These are phyloP conservation scores for Drymonia ruficornis DNA, from an alignment of 2,888 invertebrate genomes.

Conservation along the genomic window DNA sequence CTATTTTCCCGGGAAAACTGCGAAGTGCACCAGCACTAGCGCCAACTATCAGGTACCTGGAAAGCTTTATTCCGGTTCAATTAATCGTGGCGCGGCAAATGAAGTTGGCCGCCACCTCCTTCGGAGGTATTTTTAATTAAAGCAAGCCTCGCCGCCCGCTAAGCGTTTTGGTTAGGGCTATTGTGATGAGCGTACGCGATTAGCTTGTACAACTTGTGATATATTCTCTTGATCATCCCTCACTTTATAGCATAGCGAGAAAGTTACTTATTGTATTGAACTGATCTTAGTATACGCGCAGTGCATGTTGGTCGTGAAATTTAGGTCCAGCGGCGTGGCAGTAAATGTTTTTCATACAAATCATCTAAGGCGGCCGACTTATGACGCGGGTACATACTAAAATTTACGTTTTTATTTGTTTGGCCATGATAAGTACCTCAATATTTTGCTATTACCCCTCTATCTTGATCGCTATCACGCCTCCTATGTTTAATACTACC, in stretches of 20 bases:
- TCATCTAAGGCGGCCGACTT: too few relatives aligned
- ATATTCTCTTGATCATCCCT: too few relatives aligned
- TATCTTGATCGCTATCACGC: slow-evolving; percentile 13
- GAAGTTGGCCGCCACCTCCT: slow-evolving; percentile 58
- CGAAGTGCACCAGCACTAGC: slow-evolving; percentile 12
- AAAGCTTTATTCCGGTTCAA: slow-evolving; percentile 60
- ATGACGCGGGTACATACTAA: too few relatives aligned
- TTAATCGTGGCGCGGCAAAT: slow-evolving; percentile 58
- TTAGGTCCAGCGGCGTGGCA: too few relatives aligned
- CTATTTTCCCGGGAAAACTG: neutral
- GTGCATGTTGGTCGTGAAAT: too few relatives aligned
- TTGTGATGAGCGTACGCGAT: slow-evolving; percentile 20
- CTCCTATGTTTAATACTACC: neutral
- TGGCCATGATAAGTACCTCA: too few relatives aligned
- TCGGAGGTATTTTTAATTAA: slow-evolving; percentile 74
- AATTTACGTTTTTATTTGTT: too few relatives aligned
- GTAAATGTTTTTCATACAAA: too few relatives aligned
- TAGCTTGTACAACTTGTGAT: neutral
- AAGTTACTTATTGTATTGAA: too few relatives aligned
- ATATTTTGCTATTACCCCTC: neutral
- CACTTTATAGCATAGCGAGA: too few relatives aligned
- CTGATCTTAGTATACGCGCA: too few relatives aligned
- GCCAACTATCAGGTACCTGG: slow-evolving; percentile 41
- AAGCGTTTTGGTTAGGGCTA: slow-evolving; percentile 33
- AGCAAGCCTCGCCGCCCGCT: slow-evolving; percentile 44